Evolutionary conservation across 2,113 vertebrate species (phyloP), one percentile per base, ranked within the genome.

Genomic region (Helogale parvula): DNA sequence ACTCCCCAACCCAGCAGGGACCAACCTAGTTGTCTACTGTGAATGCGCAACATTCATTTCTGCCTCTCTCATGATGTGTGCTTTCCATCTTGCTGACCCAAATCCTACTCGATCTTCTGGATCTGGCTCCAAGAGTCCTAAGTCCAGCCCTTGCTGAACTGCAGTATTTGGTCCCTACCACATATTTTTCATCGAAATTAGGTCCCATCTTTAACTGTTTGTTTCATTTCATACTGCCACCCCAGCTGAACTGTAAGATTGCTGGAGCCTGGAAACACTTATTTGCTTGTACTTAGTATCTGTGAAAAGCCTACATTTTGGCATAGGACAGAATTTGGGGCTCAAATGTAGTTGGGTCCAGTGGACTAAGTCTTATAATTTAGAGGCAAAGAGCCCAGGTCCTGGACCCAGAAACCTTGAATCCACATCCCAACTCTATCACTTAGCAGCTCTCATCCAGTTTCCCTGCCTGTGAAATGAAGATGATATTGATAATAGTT

Each of bases 111-210:
- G 63, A 6, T 81, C 45, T 79, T 88, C 74, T 91, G 27, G 16
- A 83, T 68, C 47, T 84, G 92, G 7, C 57, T 76, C 65, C 80
- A 57, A 79, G 29, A 96, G 31, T 80, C 29, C 31, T 45, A 87
- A 71, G 10, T 14, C 41, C 19, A 63, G 15, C 12, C 76, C 65
- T 89, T 54, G 47, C 52, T 71, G 35, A 89, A 82, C 23, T 63
- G 65, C 3, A 79, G 38, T 21, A 35, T 35, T 87, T 66, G 65
- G 9, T 79, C 63, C 88, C 31, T 27, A 71, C 27, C 15, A 80
- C 5, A 71, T 68, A 74, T 25, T 92, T 95, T 41, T 89, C 10
- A 79, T 69, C 50, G 83, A 94, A 96, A 95, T 87, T 65, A 54
- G 16, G 27, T 94, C 95, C 69, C 45, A 33, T 71, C 72, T 95